Evolutionary conservation across 2,797 vertebrate species (phyloP).

Genomic region (Muscicapa striata): DNA sequence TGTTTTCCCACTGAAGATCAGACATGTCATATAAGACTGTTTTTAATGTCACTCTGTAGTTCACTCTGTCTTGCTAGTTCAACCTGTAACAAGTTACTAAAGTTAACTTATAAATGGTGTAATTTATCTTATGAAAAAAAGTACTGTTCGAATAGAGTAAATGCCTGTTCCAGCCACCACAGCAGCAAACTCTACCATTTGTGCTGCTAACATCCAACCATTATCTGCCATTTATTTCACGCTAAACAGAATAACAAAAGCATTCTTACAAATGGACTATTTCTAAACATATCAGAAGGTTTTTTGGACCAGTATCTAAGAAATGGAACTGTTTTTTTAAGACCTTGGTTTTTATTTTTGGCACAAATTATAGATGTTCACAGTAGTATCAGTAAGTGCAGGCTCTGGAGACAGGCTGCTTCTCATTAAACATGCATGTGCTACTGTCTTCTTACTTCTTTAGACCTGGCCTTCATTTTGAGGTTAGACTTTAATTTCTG

Average conservation of each 20-base stretch:
- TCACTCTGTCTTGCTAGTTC: neutral
- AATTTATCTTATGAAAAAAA: neutral
- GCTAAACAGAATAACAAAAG: constrained; percentile 46
- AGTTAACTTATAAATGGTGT: neutral
- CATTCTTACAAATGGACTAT: neutral
- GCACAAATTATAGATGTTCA: neutral
- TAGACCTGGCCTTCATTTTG: constrained; percentile 67
- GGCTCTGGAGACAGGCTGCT: neutral
- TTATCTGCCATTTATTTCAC: constrained; percentile 30
- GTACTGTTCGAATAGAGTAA: neutral
- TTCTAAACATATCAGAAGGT: neutral
- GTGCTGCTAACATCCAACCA: neutral
- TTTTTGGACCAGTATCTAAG: neutral
- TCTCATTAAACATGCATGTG: neutral
- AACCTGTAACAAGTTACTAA: neutral
- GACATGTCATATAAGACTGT: neutral
- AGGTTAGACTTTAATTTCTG: constrained; percentile 74
- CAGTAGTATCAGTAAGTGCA: neutral
- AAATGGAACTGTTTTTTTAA: neutral
- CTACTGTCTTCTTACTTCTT: constrained; percentile 42
- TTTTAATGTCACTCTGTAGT: neutral
- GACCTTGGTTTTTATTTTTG: neutral
- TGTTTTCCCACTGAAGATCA: neutral
- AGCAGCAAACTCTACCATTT: neutral
- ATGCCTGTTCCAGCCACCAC: neutral